Percentiles rank a stretch among this genome's conserved stretches.
These are phyloP conservation scores for Muscidifurax raptorellus DNA, from an alignment of 1,140 invertebrate genomes.

Conservation along the genomic window DNA sequence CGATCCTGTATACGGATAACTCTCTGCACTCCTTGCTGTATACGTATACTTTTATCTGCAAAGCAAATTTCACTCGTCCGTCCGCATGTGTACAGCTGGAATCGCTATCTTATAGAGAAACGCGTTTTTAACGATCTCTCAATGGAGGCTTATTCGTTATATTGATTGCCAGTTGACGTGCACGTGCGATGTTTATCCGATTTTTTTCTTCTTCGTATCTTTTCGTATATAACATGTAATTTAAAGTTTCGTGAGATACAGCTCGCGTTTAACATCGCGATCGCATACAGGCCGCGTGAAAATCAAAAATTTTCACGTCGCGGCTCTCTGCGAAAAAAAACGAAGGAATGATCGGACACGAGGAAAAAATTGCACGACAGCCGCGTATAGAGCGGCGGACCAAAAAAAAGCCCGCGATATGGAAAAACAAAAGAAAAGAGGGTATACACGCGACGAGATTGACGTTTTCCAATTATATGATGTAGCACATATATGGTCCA, in stretches of 20 bases:
- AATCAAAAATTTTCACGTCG: not conserved
- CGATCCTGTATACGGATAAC: constrained; percentile 38
- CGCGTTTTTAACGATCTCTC: not conserved
- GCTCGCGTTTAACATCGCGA: not conserved
- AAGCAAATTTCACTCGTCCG: constrained; percentile 18
- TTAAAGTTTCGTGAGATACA: no score
- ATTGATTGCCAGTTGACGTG: not conserved
- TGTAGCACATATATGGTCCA: not conserved
- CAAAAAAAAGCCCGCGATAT: not conserved
- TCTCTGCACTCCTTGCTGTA: not conserved
- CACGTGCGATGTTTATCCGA: not conserved
- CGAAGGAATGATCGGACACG: not conserved
- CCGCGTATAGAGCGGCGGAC: not conserved
- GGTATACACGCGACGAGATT: not conserved
- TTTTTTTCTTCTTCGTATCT: not conserved
- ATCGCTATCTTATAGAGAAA: not conserved
- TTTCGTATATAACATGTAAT: no score
- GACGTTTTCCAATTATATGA: constrained; percentile 40
- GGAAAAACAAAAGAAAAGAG: not conserved
- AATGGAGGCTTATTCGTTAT: no score
- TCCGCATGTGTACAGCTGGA: no score
- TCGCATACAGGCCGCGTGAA: not conserved
- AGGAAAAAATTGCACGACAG: not conserved
- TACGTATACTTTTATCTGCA: not conserved
- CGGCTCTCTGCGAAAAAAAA: no score